Base-by-base conservation (phyloP, 2,113 vertebrate species). In the Ranitomeya variabilis region DNA sequence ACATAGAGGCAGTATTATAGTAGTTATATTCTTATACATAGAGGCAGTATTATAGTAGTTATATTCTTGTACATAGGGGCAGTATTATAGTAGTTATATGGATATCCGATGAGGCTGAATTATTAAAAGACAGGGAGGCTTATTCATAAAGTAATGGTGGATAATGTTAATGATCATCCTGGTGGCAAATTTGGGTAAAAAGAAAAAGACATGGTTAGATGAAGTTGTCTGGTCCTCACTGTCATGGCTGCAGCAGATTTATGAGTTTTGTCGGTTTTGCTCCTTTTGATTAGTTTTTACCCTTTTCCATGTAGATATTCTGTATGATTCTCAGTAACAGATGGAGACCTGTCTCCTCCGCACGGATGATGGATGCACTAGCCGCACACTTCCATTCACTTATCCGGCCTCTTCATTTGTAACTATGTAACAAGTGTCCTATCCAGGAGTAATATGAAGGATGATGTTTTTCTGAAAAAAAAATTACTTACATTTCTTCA, bases 401-500 rank as follows among this genome's bases (percentile, higher is more conserved):
- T 80, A 69, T 55, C 64, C 13, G n/a, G 13, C 60, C 85, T 31
- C n/a, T 87, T 80, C 85, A 77, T 78, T 87, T 87, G 62, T 80
- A 59, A 59, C 77, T 71, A 52, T 57, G 86, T 60, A 64, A 83
- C 74, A 62, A 62, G 64, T 59, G 59, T 69, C 60, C 52, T 18
- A 74, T 82, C 54, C 66, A 37, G 51, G 37, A 88, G 79, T 52
- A n/a, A 73, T 21, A 74, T 88, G 79, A 88, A 52, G 52, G 51
- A 88, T 88, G 87, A 76, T 76, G 26, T 83, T 83, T 74, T 62
- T 62, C 12, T 37, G 7, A 15, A n/a, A 23, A 83, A 31, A 45
- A 83, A 74, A 76, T 76, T 74, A 60, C 67, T 76, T 88, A 74
- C 87, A 83, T 88, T 76, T 76, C 86, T 81, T 87, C 78, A 87